Percentiles rank a stretch among this genome's conserved stretches.
phyloP scores from a whole-genome alignment of 2,797 vertebrate species.

The Sebastes steindachneri region DNA sequence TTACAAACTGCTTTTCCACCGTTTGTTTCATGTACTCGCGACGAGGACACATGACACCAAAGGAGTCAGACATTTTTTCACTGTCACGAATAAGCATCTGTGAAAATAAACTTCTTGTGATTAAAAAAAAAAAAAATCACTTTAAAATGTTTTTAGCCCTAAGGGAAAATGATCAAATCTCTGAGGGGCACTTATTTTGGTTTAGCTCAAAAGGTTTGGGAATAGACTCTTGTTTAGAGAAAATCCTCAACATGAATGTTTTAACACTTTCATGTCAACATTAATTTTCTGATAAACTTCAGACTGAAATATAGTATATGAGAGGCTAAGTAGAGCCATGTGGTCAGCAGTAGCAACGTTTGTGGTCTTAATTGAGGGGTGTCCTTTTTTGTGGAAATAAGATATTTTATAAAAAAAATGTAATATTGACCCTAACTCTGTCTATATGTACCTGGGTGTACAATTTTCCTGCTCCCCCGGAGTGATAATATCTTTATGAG shows the following conservation, averaged over 20 bases:
- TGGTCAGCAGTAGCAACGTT: constrained; percentile 11
- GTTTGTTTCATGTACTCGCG: constrained; percentile 22
- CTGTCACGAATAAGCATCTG: constrained; percentile 4
- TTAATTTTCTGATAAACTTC: constrained; percentile 8
- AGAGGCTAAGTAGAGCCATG: constrained; percentile 24
- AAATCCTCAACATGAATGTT: constrained; percentile 5
- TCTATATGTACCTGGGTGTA: neutral
- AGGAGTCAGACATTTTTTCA: constrained; percentile 28
- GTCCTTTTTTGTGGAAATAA: constrained; percentile 6
- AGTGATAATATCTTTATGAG: neutral
- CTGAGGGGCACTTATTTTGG: constrained; percentile 1
- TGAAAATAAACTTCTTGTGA: constrained; percentile 1
- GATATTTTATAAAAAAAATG: neutral
- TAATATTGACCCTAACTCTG: neutral
- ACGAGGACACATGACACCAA: constrained; percentile 38
- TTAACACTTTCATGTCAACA: constrained; percentile 6
- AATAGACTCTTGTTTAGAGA: constrained; percentile 7
- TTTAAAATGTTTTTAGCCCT: constrained; percentile 9
- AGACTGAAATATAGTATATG: constrained; percentile 7
- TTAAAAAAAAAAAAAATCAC: neutral
- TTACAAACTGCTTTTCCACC: constrained; percentile 60
- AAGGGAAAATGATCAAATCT: neutral
- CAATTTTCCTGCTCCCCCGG: neutral
- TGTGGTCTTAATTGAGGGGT: neutral
- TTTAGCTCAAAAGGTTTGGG: neutral